Evolutionary conservation across 2,797 vertebrate species (phyloP), one percentile per base, ranked within the genome.

Genomic region (Mus spretus): DNA sequence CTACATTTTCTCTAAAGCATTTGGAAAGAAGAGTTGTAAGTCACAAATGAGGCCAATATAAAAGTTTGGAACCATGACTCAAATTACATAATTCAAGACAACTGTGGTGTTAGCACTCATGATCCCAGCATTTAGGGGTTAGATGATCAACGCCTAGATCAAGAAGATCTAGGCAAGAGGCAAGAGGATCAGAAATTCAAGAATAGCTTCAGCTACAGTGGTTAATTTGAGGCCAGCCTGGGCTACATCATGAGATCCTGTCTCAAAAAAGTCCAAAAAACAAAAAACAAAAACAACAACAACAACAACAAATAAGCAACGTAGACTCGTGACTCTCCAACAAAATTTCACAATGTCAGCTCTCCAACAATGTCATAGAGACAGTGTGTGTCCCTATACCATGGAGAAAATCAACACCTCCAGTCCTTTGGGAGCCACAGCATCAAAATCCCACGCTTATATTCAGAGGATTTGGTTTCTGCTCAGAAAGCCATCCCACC

Each of bases 1-100:
- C 55, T 34, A 6, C 67, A 59, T 90, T 92, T 93, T 78, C 89
- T 88, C 83, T 10, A 74, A 90, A 70, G 44, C 70, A 50, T 84
- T 28, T 47, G n/a, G 80, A 89, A 44, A 70, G 78, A 28, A 31
- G 44, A 86, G 63, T 10, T 91, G 24, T 61, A 77, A 93, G 84
- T 12, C 12, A 91, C 15, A 26, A 75, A 40, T 17, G 47, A 70
- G 47, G 4, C 31, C 79, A 44, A 15, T 53, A 50, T 79, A 47
- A 61, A 88, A 75, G 55, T 57, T 50, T 50, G 17, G 34, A 59
- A 20, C 70, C 9, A 79, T 9, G 22, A 93, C 31, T 19, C 55
- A 61, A 61, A 44, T 44, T 47, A 15, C 37, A n/a, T 57, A 37
- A 75, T 34, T 88, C 57, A 44, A 61, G 70, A 77, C 26, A 34